Percentiles rank a stretch among this genome's conserved stretches.
phyloP scores from a whole-genome alignment of 2,113 vertebrate genomes.

The Gorsachius goisagi region DNA sequence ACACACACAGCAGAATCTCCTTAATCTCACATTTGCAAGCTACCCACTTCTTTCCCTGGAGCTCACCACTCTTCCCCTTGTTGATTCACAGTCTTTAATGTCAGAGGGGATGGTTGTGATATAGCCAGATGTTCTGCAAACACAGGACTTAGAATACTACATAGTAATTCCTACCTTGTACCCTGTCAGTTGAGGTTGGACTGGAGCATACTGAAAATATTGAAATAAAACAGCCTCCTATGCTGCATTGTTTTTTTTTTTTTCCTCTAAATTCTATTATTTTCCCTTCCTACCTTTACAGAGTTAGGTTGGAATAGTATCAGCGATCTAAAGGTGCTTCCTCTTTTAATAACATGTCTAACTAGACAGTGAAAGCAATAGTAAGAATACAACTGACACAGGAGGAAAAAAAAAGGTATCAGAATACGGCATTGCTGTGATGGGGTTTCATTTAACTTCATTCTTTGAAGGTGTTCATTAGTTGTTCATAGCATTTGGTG shows the following conservation, averaged over 20 bases:
- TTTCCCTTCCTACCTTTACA: not conserved
- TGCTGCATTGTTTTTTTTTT: not conserved
- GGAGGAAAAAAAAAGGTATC: not conserved
- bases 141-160: not conserved
- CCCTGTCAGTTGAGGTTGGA: not conserved
- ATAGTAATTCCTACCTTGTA: not conserved
- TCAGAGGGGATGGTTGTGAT: not conserved
- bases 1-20: conserved; percentile 1
- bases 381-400: not conserved
- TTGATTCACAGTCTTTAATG: not conserved
- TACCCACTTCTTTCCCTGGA: not conserved
- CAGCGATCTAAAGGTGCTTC: not conserved
- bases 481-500: not conserved
- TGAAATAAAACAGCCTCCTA: not conserved
- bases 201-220: not conserved
- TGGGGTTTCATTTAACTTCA: not conserved
- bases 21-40: not conserved
- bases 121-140: not conserved
- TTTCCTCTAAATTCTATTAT: not conserved
- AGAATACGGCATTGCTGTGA: not conserved
- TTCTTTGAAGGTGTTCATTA: not conserved
- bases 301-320: not conserved
- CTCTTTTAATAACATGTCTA: not conserved
- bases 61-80: not conserved
- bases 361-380: not conserved